A percentile compares a stretch with the other conserved stretches of the same genome.
Evolutionary conservation across 2,888 invertebrate species (phyloP).

Genomic region (Caenorhabditis japonica): DNA sequence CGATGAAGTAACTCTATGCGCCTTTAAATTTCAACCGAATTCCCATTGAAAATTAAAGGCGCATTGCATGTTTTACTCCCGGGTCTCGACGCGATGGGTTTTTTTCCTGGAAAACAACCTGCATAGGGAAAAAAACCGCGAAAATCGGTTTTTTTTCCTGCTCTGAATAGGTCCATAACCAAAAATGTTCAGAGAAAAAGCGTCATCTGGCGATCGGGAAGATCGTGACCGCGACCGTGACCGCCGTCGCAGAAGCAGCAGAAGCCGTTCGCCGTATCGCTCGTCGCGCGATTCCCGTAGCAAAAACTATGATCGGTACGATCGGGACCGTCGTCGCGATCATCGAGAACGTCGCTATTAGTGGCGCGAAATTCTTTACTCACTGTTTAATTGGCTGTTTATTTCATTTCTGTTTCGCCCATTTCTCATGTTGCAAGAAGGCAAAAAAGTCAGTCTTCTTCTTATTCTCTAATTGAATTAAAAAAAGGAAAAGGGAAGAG

Average conservation of each 20-base stretch:
- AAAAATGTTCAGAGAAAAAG: constrained; percentile 41
- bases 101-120: too few species aligned
- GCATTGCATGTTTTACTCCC: too few species aligned
- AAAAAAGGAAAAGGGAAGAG: too few species aligned
- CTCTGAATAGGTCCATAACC: too few species aligned
- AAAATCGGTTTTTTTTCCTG: too few species aligned
- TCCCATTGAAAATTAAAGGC: too few species aligned
- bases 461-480: constrained; percentile 1
- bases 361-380: constrained; percentile 5
- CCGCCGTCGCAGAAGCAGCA: constrained; percentile 24
- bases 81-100: too few species aligned
- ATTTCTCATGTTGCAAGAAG: too few species aligned
- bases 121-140: too few species aligned
- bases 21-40: too few species aligned
- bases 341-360: constrained; percentile 33
- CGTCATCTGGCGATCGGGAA: background rate
- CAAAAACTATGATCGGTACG: constrained; percentile 11
- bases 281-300: constrained; percentile 24
- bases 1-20: too few species aligned
- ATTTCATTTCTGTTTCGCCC: background rate
- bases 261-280: constrained; percentile 32
- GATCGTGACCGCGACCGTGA: constrained; percentile 23
- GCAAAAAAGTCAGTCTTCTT: background rate
- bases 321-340: constrained; percentile 14
- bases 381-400: background rate